Evolutionary conservation across 2,797 vertebrate genomes (phyloP), one percentile per base, ranked within the genome.

Genomic region (Pipistrellus kuhlii): DNA sequence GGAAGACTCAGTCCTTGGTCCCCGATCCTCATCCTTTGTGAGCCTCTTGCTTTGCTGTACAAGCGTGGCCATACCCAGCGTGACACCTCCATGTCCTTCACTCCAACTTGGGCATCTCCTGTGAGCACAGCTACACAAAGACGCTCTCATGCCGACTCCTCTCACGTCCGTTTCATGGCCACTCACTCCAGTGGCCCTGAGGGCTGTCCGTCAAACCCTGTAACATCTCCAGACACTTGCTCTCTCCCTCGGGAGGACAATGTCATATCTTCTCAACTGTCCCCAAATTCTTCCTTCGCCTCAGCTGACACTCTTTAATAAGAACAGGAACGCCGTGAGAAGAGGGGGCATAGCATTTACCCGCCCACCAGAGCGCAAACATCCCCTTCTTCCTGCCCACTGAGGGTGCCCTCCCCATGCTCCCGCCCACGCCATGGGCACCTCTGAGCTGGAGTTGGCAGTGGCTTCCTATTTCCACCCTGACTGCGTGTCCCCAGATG

Each of bases 281-380:
- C 13, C 7, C 80, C 41, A 35, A 4, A 62, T 10, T 41, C 1
- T 41, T 35, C 32, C 14, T 87, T 84, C 71, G 9, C 18, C 23
- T 86, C 3, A 75, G 38, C 1, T 38, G n/a, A 48, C 53, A 18
- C 17, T 89, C 85, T 96, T 80, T 30, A 72, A 1, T 55, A 73
- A 57, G 27, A 72, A 80, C 51, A 41, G 64, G 14, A 68, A 94
- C 64, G 10, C 35, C 62, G 18, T 8, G 9, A 72, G 38, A 78
- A 72, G 51, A 46, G 62, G 7, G n/a, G 8, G 6, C 8, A 46
- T 12, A 30, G 6, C 9, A 20, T 27, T 48, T 11, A 55, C 5
- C 15, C n/a, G 27, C 11, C 15, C 66, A 35, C 6, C 2, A 23
- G 44, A n/a, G 7, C 4, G 3, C 27, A 2, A 6, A 6, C 7